Percentiles rank a stretch among this genome's conserved stretches.
phyloP scores from a whole-genome alignment of 2,113 vertebrate genomes.

The Phyllopteryx taeniolatus region DNA sequence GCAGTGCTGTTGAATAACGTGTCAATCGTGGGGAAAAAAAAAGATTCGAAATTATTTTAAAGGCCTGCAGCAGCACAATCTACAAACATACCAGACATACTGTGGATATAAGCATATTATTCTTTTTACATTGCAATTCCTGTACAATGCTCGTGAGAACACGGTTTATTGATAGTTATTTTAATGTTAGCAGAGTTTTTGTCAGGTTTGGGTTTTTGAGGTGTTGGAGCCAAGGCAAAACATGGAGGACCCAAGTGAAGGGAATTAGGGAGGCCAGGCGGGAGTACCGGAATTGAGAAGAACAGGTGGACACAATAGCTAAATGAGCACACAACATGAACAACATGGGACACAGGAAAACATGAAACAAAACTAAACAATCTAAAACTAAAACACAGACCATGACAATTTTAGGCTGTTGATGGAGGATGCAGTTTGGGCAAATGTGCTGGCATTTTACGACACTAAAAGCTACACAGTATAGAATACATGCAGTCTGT shows the following conservation, averaged over 20 bases:
- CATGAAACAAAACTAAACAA: too few relatives aligned
- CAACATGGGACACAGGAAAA: too few relatives aligned
- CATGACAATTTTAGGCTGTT: slow-evolving; percentile 13
- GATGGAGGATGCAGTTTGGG: slow-evolving; percentile 8
- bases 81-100: background rate
- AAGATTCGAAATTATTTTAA: background rate
- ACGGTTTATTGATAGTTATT: slow-evolving; percentile 11
- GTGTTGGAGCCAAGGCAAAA: too few relatives aligned
- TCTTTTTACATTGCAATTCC: background rate
- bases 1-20: background rate
- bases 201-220: too few relatives aligned
- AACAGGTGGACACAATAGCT: too few relatives aligned
- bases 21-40: background rate
- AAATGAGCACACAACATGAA: too few relatives aligned
- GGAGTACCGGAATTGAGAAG: too few relatives aligned
- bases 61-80: background rate
- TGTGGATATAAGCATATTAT: background rate
- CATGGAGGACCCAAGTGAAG: too few relatives aligned
- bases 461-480: background rate
- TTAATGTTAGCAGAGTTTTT: slow-evolving; percentile 14
- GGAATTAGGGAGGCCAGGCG: too few relatives aligned
- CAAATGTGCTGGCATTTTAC: background rate
- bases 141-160: background rate
- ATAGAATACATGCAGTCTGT: slow-evolving; percentile 4
- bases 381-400: too few relatives aligned